A percentile compares a stretch with the other conserved stretches of the same genome.
phyloP scores from a whole-genome alignment of 2,888 invertebrate genomes.

The Epinotia ramella region DNA sequence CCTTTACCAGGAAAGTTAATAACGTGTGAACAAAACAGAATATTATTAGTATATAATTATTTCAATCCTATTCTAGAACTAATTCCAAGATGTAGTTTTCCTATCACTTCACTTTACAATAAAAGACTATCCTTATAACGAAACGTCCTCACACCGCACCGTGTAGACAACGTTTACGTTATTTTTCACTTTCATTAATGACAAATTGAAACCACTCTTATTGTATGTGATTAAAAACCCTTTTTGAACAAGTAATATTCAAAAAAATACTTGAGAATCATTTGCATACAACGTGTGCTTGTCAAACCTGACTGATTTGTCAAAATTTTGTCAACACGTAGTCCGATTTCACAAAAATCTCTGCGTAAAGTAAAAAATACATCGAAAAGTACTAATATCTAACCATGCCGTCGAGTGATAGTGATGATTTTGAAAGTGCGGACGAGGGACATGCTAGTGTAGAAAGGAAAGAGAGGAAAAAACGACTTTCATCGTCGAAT shows the following conservation, averaged over 20 bases:
- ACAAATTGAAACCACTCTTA: background rate
- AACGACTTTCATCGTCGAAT: constrained; percentile 74
- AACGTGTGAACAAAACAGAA: background rate
- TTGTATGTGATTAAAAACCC: fast-evolving
- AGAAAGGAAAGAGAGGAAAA: constrained; percentile 70
- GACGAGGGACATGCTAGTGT: constrained; percentile 86
- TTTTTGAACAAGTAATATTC: background rate
- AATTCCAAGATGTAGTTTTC: background rate
- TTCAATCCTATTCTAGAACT: background rate
- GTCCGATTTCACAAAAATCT: constrained; percentile 29
- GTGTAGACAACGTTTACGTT: background rate
- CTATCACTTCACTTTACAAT: background rate
- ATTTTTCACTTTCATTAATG: background rate
- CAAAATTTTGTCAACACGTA: constrained; percentile 51
- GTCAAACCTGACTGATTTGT: constrained; percentile 38
- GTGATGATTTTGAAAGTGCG: constrained; percentile 91
- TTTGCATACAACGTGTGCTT: constrained; percentile 11
- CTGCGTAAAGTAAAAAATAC: constrained; percentile 39
- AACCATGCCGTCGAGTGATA: constrained; percentile 89
- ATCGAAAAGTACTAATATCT: constrained; percentile 17
- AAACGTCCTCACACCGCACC: background rate
- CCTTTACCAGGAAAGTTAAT: background rate
- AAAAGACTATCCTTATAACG: constrained; percentile 18
- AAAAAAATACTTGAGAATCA: background rate
- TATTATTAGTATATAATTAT: background rate